Evolutionary conservation across 2,888 invertebrate species (phyloP).

Genomic region (Chymomyza procnemis): DNA sequence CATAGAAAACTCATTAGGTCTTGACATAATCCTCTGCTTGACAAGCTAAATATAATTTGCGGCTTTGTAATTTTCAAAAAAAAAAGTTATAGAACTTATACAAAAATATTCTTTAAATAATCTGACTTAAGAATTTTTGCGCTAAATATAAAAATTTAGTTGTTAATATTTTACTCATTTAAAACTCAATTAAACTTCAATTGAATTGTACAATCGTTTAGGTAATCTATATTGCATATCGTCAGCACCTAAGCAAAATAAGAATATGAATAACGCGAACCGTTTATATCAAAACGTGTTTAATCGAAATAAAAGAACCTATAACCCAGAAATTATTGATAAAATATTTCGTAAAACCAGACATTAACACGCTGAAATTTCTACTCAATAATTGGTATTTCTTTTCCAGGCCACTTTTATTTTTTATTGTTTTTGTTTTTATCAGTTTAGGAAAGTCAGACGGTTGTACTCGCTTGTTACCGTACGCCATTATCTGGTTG

Average conservation of each 20-base stretch:
- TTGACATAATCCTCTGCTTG: too few species aligned
- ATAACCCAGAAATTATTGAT: conserved; percentile 27
- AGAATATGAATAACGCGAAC: not conserved
- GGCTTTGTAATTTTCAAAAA: not conserved
- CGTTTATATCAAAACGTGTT: not conserved
- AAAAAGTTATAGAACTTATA: too few species aligned
- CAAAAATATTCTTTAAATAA: too few species aligned
- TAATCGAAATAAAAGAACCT: conserved; percentile 9
- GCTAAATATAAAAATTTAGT: too few species aligned
- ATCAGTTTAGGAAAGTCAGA: conserved; percentile 52
- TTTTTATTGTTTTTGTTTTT: conserved; percentile 27
- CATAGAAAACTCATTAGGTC: too few species aligned
- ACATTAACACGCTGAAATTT: conserved; percentile 28
- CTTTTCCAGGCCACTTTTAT: conserved; percentile 18
- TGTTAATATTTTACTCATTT: not conserved
- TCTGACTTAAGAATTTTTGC: too few species aligned
- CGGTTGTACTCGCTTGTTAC: conserved; percentile 28
- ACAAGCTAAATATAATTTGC: too few species aligned
- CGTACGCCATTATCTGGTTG: conserved; percentile 56
- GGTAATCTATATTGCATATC: not conserved
- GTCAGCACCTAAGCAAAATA: not conserved
- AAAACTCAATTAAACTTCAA: not conserved
- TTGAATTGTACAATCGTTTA: not conserved
- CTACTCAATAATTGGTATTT: conserved; percentile 48
- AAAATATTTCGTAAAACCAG: conserved; percentile 19